Evolutionary conservation across 2,888 invertebrate species (phyloP).

Genomic region (Allophyes oxyacanthae): DNA sequence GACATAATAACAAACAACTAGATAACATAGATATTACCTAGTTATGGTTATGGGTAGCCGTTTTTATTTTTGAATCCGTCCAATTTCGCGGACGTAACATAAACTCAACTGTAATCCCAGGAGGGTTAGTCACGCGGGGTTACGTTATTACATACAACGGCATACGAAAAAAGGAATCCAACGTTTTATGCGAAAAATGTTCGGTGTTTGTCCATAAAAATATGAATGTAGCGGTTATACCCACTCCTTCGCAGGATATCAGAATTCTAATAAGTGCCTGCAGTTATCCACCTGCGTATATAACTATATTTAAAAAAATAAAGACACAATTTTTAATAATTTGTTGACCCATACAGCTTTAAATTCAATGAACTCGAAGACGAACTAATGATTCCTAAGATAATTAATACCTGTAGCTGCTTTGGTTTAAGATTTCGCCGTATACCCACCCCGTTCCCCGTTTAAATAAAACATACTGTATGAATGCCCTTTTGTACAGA

Average conservation of each 20-base stretch:
- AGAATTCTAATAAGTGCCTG: slow-evolving; percentile 49
- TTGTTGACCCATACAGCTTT: slow-evolving; percentile 17
- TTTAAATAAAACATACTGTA: no score
- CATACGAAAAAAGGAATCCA: slow-evolving; percentile 63
- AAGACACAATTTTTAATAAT: slow-evolving; percentile 15
- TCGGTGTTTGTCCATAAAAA: slow-evolving; percentile 62
- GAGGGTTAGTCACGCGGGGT: slow-evolving; percentile 67
- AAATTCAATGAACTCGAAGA: slow-evolving; percentile 33
- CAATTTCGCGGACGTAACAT: slow-evolving; percentile 69
- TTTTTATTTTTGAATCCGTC: slow-evolving; percentile 71
- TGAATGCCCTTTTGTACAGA: slow-evolving; percentile 30
- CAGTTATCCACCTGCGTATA: slow-evolving; percentile 13
- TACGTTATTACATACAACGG: slow-evolving; percentile 64
- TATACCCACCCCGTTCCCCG: no score
- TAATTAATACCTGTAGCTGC: no score
- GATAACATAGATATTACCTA: slow-evolving; percentile 54
- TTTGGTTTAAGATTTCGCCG: no score
- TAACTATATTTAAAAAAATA: slow-evolving; percentile 12
- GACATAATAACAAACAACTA: slow-evolving; percentile 14
- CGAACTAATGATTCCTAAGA: no score
- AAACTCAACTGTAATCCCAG: slow-evolving; percentile 68
- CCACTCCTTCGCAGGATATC: slow-evolving; percentile 44
- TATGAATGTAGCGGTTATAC: slow-evolving; percentile 51
- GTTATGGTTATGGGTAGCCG: slow-evolving; percentile 56
- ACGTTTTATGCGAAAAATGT: slow-evolving; percentile 65